Base-by-base conservation (phyloP, 2,888 invertebrate species). In the Parnassius glacialis region DNA sequence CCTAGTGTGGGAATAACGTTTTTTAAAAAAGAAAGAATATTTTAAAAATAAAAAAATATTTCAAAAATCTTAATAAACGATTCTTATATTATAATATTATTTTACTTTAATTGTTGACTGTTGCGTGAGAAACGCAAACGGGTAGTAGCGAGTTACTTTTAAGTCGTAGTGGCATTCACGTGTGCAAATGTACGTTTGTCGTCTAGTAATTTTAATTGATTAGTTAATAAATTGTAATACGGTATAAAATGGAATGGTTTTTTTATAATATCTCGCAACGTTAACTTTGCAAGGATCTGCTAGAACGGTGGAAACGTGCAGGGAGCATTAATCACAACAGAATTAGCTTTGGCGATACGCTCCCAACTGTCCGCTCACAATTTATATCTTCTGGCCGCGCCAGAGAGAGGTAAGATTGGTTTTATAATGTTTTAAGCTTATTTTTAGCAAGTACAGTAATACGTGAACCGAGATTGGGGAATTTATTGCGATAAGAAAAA, bases 331-430 rank as follows among this genome's bases (percentile, higher is more conserved):
- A 91, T 91, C 91, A 91, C 79, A 88, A 85, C 88, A 87, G 87
- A 89, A 90, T 90, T 91, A 90, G 90, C 90, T 90, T 87, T 86
- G 87, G 89, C 87, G 88, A 90, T 90, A 84, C 87, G 87, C 89
- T 90, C 82, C 80, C 78, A 79, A 85, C 83, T 89, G 90, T 89
- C 88, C 81, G 76, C 72, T 69, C 75, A 78, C 79, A 85, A 90
- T 90, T 91, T 89, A 90, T 90, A 79, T 81, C 76, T 42, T 75
- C 73, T 73, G 73, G 65, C 67, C 64, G 56, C 59, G 61, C 51
- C 52, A 54, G 47, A 65, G 60, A 67, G 64, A 67, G 68, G 65
- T 67, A 68, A 70, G 67, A 69, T 70, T 65, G 66, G 69, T 65
- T 64, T 67, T 68, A 67, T 68, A 63, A 64, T 62, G 60, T 68